Base-by-base conservation (phyloP, 2,797 vertebrate genomes). In the Streptopelia turtur region DNA sequence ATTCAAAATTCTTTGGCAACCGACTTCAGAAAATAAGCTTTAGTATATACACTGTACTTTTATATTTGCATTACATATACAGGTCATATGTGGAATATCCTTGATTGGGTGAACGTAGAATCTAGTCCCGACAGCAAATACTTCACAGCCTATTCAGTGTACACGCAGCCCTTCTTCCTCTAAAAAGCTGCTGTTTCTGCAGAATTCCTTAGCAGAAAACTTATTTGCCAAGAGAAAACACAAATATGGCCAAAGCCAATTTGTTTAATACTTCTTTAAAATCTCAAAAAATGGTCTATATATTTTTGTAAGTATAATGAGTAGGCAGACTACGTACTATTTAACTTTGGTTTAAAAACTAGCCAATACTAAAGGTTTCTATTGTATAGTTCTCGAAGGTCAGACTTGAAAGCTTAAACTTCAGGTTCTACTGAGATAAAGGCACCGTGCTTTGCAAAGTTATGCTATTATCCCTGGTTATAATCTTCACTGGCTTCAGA, bases 401-500 rank as follows among this genome's bases (percentile, higher is more conserved):
- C 96, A 97, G 93, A 97, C 97, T 97, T 97, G 96, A 98, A 98
- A 98, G 97, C 97, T 95, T 94, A 92, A 95, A 90, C 93, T 96
- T 95, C 95, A 97, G 95, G 96, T 97, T 97, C 78, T 87, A 25
- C 88, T 56, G 88, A 97, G 93, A 96, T 95, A 90, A 95, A 95
- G 97, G 78, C 90, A 83, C 79, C 75, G 47, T 89, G 90, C 95
- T 95, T 94, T 96, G 96, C 86, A 96, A 96, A 97, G 97, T 97
- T 95, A 95, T 96, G 97, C 95, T 96, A 98, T 97, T 98, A 98
- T 98, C 97, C 98, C 75, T 93, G 92, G 93, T 96, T 94, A 97
- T 97, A 96, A 98, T 98, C 98, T 98, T 93, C 96, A 66, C 85
- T 93, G 95, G 83, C 96, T 97, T 97, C 96, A 97, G 94, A 97